Base-by-base conservation (phyloP, 2,113 vertebrate species). In the Dascyllus trimaculatus region DNA sequence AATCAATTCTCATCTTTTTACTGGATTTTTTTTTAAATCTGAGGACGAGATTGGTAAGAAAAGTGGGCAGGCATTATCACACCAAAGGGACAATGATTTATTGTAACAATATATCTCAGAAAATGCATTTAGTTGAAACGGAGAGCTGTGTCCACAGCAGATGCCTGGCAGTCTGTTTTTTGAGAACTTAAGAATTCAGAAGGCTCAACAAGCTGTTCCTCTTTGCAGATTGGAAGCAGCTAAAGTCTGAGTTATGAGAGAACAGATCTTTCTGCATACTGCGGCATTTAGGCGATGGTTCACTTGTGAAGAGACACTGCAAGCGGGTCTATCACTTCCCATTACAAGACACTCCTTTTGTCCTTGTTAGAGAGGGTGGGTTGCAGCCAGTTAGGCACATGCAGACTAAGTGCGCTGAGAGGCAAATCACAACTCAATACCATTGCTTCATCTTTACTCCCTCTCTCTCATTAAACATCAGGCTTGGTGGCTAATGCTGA, bases 141-240 rank as follows among this genome's bases (percentile, higher is more conserved):
- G 48, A 82, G 49, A 67, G 51, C 67, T 83, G 53, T 84, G 85
- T 85, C 65, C 67, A 43, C 61, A 89, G 68, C 88, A 89, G 84
- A 88, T 88, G 83, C 75, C 78, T 11, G 9, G 48, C 87, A 82
- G 85, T 81, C 83, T 91, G 77, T 74, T 89, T 80, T 57, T 26
- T 17, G 71, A 68, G 77, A 85, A 81, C 69, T 81, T 71, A 81
- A 76, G 59, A 49, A 71, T 86, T 80, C 49, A 76, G 38, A 71
- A 80, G 66, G 45, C 71, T 72, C 61, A 77, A 82, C 67, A 85
- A 78, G 77, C 81, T 92, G 88, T 81, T 80, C n/a, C 53, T 81
- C 26, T 58, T 2, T 72, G 71, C 67, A 77, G 56, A 76, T 35
- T 75, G 64, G 76, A 80, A 61, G 59, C n/a, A 4, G 56, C 43